phyloP scores from a whole-genome alignment of 1,140 invertebrate species.

The Episyrphus balteatus region DNA sequence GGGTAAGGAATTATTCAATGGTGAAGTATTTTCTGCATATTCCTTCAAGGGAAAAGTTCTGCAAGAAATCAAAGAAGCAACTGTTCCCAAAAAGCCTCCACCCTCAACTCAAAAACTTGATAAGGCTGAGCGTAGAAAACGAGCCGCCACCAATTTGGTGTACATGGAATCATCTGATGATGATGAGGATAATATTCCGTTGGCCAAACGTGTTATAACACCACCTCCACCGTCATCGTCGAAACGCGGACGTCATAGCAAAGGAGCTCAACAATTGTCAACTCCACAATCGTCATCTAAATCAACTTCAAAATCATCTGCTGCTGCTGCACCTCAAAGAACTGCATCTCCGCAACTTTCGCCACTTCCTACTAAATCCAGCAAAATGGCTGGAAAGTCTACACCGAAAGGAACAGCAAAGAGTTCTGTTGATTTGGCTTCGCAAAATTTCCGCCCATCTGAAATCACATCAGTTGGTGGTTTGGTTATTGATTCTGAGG shows the following conservation, averaged over 20 bases:
- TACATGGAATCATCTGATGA: constrained; percentile 33
- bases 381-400: not conserved
- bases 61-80: constrained; percentile 34
- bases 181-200: constrained; percentile 32
- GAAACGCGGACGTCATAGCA: not conserved
- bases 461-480: constrained; percentile 57
- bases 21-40: constrained; percentile 47
- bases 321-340: not conserved
- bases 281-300: constrained; percentile 14
- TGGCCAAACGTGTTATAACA: constrained; percentile 34
- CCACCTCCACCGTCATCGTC: not conserved
- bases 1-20: constrained; percentile 48
- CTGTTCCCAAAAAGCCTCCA: constrained; percentile 44
- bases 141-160: constrained; percentile 19
- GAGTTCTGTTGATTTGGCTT: constrained; percentile 6
- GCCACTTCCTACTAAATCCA: not conserved
- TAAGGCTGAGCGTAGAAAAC: constrained; percentile 5
- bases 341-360: not conserved
- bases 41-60: constrained; percentile 32
- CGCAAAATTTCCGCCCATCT: constrained; percentile 42
- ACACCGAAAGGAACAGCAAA: not conserved
- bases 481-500: constrained; percentile 40
- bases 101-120: constrained; percentile 1
- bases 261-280: not conserved
- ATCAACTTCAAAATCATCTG: not conserved